Conservation (phyloP, 2,113 vertebrate genomes). For the Peromyscus californicus region DNA sequence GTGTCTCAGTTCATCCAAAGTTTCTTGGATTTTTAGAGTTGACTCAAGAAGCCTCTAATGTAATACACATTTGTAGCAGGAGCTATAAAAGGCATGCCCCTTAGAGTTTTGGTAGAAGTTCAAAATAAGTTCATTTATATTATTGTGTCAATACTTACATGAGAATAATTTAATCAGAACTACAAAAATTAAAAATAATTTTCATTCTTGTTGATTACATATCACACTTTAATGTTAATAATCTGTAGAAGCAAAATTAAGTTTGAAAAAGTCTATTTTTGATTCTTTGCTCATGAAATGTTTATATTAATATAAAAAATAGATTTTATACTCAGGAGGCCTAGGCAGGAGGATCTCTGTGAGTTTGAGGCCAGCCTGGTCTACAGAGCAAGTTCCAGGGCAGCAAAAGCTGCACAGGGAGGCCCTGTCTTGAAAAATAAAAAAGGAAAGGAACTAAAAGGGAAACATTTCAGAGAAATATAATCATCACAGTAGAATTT, state of each 20-base stretch:
- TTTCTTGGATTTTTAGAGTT: conserved; percentile 65
- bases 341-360: not conserved
- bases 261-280: not conserved
- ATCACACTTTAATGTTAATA: not conserved
- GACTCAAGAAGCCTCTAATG: conserved; percentile 35
- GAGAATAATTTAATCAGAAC: conserved; percentile 15
- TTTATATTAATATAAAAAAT: not conserved
- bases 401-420: not conserved
- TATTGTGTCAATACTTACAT: not conserved
- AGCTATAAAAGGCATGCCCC: conserved; percentile 23
- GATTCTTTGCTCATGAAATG: not conserved
- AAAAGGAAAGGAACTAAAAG: too few species aligned
- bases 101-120: conserved; percentile 52
- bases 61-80: conserved; percentile 47
- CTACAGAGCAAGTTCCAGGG: not conserved
- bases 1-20: conserved; percentile 53
- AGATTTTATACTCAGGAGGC: not conserved
- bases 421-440: not conserved
- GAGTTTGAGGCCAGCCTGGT: not conserved
- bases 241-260: not conserved
- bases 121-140: not conserved
- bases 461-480: not conserved
- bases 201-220: not conserved
- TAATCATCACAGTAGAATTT: not conserved
- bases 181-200: not conserved